Percentiles rank a stretch among this genome's conserved stretches.
phyloP scores from a whole-genome alignment of 2,113 vertebrate species.

The Trachemys scripta region DNA sequence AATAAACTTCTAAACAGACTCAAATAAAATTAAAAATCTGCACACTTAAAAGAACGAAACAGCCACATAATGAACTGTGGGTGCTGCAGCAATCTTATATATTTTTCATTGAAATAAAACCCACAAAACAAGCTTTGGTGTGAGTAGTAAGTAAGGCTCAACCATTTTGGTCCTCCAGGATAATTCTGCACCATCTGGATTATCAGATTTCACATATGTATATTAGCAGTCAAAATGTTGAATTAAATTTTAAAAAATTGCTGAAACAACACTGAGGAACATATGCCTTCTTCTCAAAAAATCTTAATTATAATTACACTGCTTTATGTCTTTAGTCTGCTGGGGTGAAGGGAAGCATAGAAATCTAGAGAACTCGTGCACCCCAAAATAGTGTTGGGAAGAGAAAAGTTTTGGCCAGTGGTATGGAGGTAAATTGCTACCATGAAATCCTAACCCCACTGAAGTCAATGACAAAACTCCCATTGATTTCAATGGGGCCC shows the following conservation, averaged over 20 bases:
- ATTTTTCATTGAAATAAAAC: constrained; percentile 10
- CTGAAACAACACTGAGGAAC: background rate
- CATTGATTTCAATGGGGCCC: background rate
- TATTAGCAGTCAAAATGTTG: background rate
- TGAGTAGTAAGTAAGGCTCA: fast-evolving
- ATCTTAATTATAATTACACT: background rate
- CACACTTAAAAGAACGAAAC: background rate
- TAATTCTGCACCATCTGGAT: background rate
- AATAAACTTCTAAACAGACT: constrained; percentile 30
- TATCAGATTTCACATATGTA: background rate
- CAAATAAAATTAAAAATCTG: constrained; percentile 29
- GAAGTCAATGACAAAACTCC: background rate
- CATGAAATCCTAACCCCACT: background rate
- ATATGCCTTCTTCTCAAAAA: background rate
- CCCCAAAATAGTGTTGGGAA: background rate
- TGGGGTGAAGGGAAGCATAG: background rate
- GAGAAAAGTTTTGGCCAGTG: background rate
- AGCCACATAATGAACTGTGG: background rate
- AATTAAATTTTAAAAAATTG: background rate
- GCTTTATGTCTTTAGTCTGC: background rate
- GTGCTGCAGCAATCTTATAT: background rate
- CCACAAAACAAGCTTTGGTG: background rate
- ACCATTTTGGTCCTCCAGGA: background rate
- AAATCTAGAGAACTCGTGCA: background rate
- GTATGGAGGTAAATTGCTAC: background rate